Conservation (phyloP, 1,140 invertebrate genomes). For the Thaumetopoea pityocampa region DNA sequence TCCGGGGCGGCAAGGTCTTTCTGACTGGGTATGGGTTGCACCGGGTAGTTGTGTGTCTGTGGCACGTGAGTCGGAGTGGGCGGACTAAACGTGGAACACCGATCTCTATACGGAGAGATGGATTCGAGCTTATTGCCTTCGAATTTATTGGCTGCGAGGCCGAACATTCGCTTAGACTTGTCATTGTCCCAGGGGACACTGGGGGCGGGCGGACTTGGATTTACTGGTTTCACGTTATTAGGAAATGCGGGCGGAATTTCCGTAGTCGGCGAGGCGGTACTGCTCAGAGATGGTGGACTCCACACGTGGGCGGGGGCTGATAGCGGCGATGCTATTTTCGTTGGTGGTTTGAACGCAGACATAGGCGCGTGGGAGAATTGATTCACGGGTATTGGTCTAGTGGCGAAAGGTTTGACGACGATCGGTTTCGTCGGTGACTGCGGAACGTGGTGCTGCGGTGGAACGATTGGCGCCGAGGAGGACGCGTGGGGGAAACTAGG, state of each 20-base stretch:
- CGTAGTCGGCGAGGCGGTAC: conserved; percentile 40
- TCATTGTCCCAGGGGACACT: conserved; percentile 52
- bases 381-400: conserved; percentile 79
- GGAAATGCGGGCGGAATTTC: conserved; percentile 28
- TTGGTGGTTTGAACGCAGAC: conserved; percentile 81
- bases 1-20: conserved; percentile 63
- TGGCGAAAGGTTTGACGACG: conserved; percentile 58
- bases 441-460: conserved; percentile 47
- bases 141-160: conserved; percentile 66
- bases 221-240: conserved; percentile 28
- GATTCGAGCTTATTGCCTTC: conserved; percentile 48
- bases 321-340: conserved; percentile 62
- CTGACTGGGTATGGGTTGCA: conserved; percentile 56
- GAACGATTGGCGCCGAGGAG: conserved; percentile 1
- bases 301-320: conserved; percentile 54
- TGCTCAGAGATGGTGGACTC: conserved; percentile 64
- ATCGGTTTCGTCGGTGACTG: conserved; percentile 64
- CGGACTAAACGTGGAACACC: conserved; percentile 25
- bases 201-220: conserved; percentile 19
- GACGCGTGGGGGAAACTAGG: conserved; percentile 51
- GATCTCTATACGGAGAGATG: conserved; percentile 17
- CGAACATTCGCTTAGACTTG: conserved; percentile 55
- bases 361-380: conserved; percentile 84
- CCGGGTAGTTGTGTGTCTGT: conserved; percentile 40
- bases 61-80: conserved; percentile 55